A percentile compares a stretch with the other conserved stretches of the same genome.
phyloP scores from a whole-genome alignment of 2,113 vertebrate genomes.

The Bagarius yarrelli region DNA sequence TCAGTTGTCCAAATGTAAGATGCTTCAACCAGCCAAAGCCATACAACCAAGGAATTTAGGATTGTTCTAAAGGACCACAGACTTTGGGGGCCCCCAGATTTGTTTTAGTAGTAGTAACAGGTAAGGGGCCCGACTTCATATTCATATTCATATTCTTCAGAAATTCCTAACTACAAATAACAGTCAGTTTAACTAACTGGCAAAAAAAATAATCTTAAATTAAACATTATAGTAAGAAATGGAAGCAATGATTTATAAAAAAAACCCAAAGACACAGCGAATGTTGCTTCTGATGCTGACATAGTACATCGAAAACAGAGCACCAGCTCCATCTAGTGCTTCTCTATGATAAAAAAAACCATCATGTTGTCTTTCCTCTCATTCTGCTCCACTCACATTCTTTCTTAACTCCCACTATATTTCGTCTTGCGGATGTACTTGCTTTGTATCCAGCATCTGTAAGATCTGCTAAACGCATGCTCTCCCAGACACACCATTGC shows the following conservation, averaged over 20 bases:
- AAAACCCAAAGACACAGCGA: neutral
- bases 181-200: neutral
- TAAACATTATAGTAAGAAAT: neutral
- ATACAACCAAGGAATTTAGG: too few relatives aligned
- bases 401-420: neutral
- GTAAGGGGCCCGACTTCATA: too few relatives aligned
- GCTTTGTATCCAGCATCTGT: neutral
- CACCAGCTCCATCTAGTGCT: constrained; percentile 50
- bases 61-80: too few relatives aligned
- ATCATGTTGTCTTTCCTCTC: neutral
- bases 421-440: neutral
- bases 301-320: neutral
- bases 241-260: neutral
- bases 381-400: neutral
- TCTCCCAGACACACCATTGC: too few relatives aligned
- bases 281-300: neutral
- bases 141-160: too few relatives aligned
- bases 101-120: too few relatives aligned
- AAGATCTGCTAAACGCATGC: neutral
- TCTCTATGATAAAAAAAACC: neutral
- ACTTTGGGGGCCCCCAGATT: too few relatives aligned
- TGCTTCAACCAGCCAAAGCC: too few relatives aligned
- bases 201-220: neutral
- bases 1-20: too few relatives aligned
- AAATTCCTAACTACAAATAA: too few relatives aligned